A percentile compares a stretch with the other conserved stretches of the same genome.
phyloP scores from a whole-genome alignment of 2,888 invertebrate genomes.

The Ormyrus rosae region DNA sequence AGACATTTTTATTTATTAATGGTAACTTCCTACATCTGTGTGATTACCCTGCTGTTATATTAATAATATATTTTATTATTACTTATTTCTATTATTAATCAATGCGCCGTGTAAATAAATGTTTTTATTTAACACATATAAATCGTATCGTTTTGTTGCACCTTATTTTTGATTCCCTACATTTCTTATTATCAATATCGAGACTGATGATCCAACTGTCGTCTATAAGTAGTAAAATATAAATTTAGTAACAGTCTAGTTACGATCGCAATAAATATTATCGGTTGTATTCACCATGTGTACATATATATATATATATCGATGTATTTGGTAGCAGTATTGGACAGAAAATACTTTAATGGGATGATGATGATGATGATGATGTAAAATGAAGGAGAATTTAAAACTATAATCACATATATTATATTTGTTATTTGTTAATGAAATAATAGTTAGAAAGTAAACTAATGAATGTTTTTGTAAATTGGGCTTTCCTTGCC shows the following conservation, averaged over 20 bases:
- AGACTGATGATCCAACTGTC: neutral
- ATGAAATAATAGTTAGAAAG: neutral
- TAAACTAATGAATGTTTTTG: constrained; percentile 53
- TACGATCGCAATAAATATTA: neutral
- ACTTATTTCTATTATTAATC: constrained; percentile 33
- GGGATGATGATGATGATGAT: constrained; percentile 11
- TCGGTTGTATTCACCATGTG: constrained; percentile 30
- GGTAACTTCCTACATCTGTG: constrained; percentile 35
- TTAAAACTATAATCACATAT: neutral
- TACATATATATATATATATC: constrained; percentile 15
- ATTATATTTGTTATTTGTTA: neutral
- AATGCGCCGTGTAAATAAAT: constrained; percentile 66
- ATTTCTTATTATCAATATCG: constrained; percentile 4
- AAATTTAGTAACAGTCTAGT: constrained; percentile 1
- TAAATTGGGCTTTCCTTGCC: constrained; percentile 57
- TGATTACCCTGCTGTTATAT: constrained; percentile 32
- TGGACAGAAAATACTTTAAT: constrained; percentile 52
- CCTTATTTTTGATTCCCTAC: constrained; percentile 19
- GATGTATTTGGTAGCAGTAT: constrained; percentile 52
- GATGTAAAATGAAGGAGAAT: neutral
- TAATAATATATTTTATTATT: constrained; percentile 32
- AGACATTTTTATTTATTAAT: constrained; percentile 56
- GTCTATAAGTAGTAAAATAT: neutral
- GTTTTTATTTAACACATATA: constrained; percentile 64
- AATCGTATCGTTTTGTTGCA: constrained; percentile 53